These are phyloP conservation scores for Ennomos quercinarius DNA, from an alignment of 2,888 invertebrate species.

Conservation along the genomic window DNA sequence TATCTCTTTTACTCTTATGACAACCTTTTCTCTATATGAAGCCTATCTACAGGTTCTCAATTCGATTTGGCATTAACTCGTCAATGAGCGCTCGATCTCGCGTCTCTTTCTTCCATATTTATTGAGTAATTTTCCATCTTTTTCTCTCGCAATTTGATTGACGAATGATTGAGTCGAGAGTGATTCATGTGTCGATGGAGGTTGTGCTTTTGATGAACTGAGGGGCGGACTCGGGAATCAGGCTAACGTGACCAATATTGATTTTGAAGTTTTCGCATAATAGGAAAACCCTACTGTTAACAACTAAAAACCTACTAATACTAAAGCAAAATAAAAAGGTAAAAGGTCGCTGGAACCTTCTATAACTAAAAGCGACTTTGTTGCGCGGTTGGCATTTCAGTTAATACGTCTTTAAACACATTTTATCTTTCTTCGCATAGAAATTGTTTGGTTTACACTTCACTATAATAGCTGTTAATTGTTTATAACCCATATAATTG, in stretches of 20 bases:
- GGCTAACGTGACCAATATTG: constrained; percentile 39
- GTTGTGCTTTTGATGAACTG: constrained; percentile 62
- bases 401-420: too few species aligned
- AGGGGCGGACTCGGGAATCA: constrained; percentile 46
- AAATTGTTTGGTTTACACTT: too few species aligned
- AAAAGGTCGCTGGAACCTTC: too few species aligned
- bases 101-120: constrained; percentile 61
- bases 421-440: too few species aligned
- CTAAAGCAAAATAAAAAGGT: too few species aligned
- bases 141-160: constrained; percentile 68
- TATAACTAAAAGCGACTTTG: too few species aligned
- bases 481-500: too few species aligned
- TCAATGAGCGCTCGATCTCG: constrained; percentile 64
- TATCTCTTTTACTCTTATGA: constrained; percentile 63
- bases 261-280: background rate
- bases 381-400: too few species aligned
- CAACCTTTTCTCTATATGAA: constrained; percentile 30
- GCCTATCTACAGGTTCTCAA: constrained; percentile 58
- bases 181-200: constrained; percentile 64
- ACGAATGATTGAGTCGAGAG: constrained; percentile 74
- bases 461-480: too few species aligned
- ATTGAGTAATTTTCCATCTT: constrained; percentile 63
- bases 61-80: constrained; percentile 67
- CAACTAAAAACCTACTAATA: too few species aligned
- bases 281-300: too few species aligned